Base-by-base conservation (phyloP, 1,140 invertebrate species). In the Brachionus calyciflorus region DNA sequence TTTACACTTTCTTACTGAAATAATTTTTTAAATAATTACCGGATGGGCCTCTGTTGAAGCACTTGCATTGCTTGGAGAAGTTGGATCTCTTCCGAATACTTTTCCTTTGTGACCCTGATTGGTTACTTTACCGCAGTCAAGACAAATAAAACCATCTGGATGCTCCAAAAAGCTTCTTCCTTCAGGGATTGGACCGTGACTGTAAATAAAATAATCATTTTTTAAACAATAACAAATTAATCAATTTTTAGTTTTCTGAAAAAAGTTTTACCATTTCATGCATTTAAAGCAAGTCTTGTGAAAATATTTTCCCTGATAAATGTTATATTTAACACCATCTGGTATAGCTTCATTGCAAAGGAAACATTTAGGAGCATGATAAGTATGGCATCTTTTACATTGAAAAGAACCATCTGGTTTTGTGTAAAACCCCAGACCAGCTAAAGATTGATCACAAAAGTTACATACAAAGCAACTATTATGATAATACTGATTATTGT, bases 301-400 rank as follows among this genome's bases (percentile, higher is more conserved):
- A 73, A 73, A 73, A 24, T 73, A 46, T 30, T 73, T 73, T 49
- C 69, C 69, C 41, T 73, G 69, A 73, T 73, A 73, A 73, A 73
- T 55, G 12, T 73, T 73, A 14, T 73, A 73, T 33, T 73, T 73
- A 2, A 73, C 69, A 7, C 69, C 69, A 55, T 73, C 69, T 9
- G 69, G 69, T 73, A 73, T 73, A 12, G 69, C 21, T 5, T 53
- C 21, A 26, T 76, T 76, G 33, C 73, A 76, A 37, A 55, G 17
- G 17, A 55, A 55, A 48, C 73, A 76, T 19, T 76, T 55, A 41
- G 49, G 73, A 12, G 73, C 49, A 60, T 76, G 49, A 33, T 76
- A 55, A 46, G 26, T 48, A 48, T 76, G 73, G 19, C 73, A 76
- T 55, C 49, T 24, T 76, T 76, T 26, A 26, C 73, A 76, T 19